Conservation (phyloP, 2,113 vertebrate species). For the Corvus moneduloides region DNA sequence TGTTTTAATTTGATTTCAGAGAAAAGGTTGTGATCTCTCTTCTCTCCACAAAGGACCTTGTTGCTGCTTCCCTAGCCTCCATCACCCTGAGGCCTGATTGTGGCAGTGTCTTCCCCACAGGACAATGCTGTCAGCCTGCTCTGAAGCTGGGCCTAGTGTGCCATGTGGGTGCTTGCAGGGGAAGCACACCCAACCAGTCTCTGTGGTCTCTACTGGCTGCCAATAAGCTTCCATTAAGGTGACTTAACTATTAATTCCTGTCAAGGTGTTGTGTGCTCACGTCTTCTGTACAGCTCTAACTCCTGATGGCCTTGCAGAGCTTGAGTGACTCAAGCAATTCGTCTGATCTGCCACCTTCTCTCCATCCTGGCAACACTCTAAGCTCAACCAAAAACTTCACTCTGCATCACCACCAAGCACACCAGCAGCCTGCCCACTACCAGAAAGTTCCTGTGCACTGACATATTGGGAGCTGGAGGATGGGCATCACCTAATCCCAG, state of each 20-base stretch:
- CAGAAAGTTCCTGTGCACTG: not conserved
- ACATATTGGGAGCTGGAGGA: not conserved
- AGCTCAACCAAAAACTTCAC: not conserved
- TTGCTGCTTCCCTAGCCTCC: not conserved
- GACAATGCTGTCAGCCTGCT: not conserved
- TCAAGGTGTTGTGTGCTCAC: not conserved
- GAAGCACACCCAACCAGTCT: not conserved
- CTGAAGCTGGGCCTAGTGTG: not conserved
- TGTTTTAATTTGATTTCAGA: not conserved
- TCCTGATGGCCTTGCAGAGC: accelerated
- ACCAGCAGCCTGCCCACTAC: not conserved
- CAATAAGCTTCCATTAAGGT: not conserved
- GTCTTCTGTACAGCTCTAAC: not conserved
- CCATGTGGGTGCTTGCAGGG: accelerated
- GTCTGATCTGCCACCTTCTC: not conserved
- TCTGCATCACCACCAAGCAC: not conserved
- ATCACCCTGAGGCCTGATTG: not conserved
- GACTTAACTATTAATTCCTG: not conserved
- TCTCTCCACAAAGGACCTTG: not conserved
- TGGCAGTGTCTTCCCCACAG: accelerated
- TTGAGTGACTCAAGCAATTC: accelerated
- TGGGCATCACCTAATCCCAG: not conserved
- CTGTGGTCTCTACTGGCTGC: not conserved
- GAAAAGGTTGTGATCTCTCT: not conserved
- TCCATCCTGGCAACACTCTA: not conserved